These are phyloP conservation scores for Tromatobia lineatoria DNA, from an alignment of 2,888 invertebrate genomes.

Conservation along the genomic window DNA sequence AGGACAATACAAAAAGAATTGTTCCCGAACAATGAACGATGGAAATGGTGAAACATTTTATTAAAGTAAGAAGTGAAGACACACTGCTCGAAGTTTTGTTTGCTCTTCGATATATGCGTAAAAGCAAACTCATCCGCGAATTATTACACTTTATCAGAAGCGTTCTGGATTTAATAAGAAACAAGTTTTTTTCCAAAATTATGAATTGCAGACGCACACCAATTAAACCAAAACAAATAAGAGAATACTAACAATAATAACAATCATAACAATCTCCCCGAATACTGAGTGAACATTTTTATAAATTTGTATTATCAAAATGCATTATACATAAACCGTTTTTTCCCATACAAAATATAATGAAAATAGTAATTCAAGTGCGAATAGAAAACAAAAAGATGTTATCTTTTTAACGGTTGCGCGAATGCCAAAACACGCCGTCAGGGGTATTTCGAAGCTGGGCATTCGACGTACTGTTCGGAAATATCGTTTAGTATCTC, in stretches of 20 bases:
- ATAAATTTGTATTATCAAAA: neutral
- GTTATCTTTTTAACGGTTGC: constrained; percentile 50
- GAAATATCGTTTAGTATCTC: constrained; percentile 20
- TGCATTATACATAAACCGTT: neutral
- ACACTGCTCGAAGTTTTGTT: too few species aligned
- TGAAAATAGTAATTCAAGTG: neutral
- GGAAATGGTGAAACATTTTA: too few species aligned
- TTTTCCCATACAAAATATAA: neutral
- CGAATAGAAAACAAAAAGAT: neutral
- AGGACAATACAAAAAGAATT: too few species aligned
- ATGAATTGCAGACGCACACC: neutral
- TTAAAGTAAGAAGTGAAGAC: too few species aligned
- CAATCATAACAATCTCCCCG: neutral
- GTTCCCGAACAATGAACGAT: too few species aligned
- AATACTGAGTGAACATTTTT: neutral
- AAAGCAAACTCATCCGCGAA: too few species aligned
- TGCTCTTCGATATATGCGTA: too few species aligned
- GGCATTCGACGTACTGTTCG: constrained; percentile 9
- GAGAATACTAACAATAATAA: neutral
- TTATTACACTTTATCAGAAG: too few species aligned
- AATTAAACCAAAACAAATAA: neutral
- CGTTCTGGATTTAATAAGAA: too few species aligned
- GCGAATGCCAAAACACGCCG: constrained; percentile 73
- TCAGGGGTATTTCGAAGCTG: constrained; percentile 56
- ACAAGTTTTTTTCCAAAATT: neutral